Base-by-base conservation (phyloP, 2,113 vertebrate species). In the Vidua macroura region DNA sequence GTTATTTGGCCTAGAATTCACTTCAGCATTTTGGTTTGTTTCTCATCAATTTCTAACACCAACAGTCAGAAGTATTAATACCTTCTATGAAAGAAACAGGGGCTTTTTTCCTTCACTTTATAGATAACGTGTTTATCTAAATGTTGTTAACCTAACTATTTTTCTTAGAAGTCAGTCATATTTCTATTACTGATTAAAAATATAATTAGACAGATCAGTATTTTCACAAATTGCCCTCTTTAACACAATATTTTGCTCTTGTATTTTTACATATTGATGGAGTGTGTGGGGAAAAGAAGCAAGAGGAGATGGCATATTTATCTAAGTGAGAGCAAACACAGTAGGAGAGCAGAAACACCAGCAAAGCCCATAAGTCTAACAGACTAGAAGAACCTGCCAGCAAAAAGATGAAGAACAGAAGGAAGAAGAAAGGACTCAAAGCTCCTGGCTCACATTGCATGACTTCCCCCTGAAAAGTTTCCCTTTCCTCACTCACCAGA, bases 281-380 rank as follows among this genome's bases (percentile, higher is more conserved):
- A 79, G 22, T 10, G 4, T 0, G 0, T 9, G 5, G 13, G 20
- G 4, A 3, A 33, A 39, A 44, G 30, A 56, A 37, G 23, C 10
- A 74, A 37, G 15, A 31, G 16, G 10, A 86, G 18, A 41, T 0
- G 2, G 4, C 3, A 7, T 23, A 51, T 74, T 62, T 81, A 14
- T 58, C 48, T 22, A 43, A 51, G n/a, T 46, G 35, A 86, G 55
- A 84, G 25, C 12, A 83, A 56, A 62, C 31, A 27, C 18, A 56
- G 16, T 4, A 79, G 22, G 14, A 80, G 11, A 66, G 60, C 52
- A 77, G 41, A 77, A 89, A 58, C 21, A 77, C 48, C 39, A 43
- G 1, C 25, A 41, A 89, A 95, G 35, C 4, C 43, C 10, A 0
- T 55, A 72, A 72, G 15, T 48, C 33, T 41, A 30, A 37, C 4